These are phyloP conservation scores for Cloeon dipterum DNA, from an alignment of 2,888 invertebrate species.

Conservation along the genomic window DNA sequence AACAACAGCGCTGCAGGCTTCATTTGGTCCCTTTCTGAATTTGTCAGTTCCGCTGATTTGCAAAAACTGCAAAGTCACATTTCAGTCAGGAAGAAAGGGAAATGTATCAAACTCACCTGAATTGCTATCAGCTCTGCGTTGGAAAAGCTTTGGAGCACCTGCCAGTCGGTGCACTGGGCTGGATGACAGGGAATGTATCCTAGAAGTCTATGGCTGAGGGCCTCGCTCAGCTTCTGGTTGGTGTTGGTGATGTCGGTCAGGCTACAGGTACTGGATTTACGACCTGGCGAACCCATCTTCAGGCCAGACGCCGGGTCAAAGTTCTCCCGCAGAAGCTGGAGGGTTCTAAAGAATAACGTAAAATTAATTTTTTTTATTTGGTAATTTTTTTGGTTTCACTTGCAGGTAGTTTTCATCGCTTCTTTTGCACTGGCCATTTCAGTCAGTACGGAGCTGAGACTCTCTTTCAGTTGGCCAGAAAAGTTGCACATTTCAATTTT, in stretches of 20 bases:
- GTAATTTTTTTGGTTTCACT: no score
- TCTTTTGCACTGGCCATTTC: slow-evolving; percentile 41
- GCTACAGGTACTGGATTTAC: slow-evolving; percentile 10
- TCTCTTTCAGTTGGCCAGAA: slow-evolving; percentile 41
- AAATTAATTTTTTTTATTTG: no score
- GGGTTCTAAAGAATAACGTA: no score
- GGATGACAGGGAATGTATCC: slow-evolving; percentile 15
- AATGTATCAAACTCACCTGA: slow-evolving; percentile 25
- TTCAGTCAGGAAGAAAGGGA: slow-evolving; percentile 2
- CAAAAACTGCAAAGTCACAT: slow-evolving; percentile 10
- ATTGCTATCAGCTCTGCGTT: slow-evolving; percentile 32
- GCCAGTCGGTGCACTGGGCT: background rate
- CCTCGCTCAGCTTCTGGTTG: slow-evolving; percentile 36
- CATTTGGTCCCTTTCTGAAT: slow-evolving; percentile 26
- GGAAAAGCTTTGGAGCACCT: slow-evolving; percentile 21
- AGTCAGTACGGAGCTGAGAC: slow-evolving; percentile 40
- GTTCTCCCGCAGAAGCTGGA: slow-evolving; percentile 23
- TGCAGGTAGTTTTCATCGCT: slow-evolving; percentile 35
- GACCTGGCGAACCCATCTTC: slow-evolving; percentile 12
- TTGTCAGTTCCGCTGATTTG: slow-evolving; percentile 20
- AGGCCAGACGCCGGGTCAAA: slow-evolving; percentile 27
- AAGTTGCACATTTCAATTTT: slow-evolving; percentile 54
- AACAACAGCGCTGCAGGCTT: slow-evolving; percentile 28
- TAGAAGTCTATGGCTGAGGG: slow-evolving; percentile 24
- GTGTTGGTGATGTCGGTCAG: slow-evolving; percentile 36